A percentile compares a stretch with the other conserved stretches of the same genome.
phyloP scores from a whole-genome alignment of 2,113 vertebrate species.

The Colistium nudipinnis region DNA sequence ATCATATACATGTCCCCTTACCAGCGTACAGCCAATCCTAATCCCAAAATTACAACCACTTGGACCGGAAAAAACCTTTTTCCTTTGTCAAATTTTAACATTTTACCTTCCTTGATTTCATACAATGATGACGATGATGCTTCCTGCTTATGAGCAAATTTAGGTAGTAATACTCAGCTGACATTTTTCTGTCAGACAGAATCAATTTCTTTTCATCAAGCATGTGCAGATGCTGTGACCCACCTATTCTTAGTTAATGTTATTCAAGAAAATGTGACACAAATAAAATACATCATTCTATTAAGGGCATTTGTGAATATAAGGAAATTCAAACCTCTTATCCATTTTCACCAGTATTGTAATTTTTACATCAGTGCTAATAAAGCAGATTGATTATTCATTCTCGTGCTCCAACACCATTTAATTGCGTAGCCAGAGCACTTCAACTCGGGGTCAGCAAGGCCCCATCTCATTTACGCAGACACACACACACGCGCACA shows the following conservation, averaged over 20 bases:
- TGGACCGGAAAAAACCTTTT: slow-evolving; percentile 63
- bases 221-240: background rate
- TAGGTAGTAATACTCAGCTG: slow-evolving; percentile 21
- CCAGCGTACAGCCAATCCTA: slow-evolving; percentile 66
- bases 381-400: slow-evolving; percentile 75
- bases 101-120: slow-evolving; percentile 55
- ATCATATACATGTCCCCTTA: slow-evolving; percentile 75
- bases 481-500: slow-evolving; percentile 34
- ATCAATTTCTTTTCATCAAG: slow-evolving; percentile 18
- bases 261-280: slow-evolving; percentile 24
- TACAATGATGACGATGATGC: slow-evolving; percentile 37
- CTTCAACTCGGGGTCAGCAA: slow-evolving; percentile 66
- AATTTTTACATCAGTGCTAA: slow-evolving; percentile 74
- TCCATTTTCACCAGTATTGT: slow-evolving; percentile 54
- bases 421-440: slow-evolving; percentile 75
- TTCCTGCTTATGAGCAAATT: slow-evolving; percentile 32
- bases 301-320: slow-evolving; percentile 26
- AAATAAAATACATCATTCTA: slow-evolving; percentile 20
- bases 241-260: background rate
- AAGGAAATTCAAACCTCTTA: slow-evolving; percentile 35
- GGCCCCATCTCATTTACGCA: slow-evolving; percentile 68
- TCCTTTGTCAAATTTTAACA: slow-evolving; percentile 65
- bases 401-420: slow-evolving; percentile 77
- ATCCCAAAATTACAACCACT: slow-evolving; percentile 78
- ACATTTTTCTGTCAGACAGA: slow-evolving; percentile 22